phyloP scores from a whole-genome alignment of 2,113 vertebrate species.

The Aplodontia rufa region DNA sequence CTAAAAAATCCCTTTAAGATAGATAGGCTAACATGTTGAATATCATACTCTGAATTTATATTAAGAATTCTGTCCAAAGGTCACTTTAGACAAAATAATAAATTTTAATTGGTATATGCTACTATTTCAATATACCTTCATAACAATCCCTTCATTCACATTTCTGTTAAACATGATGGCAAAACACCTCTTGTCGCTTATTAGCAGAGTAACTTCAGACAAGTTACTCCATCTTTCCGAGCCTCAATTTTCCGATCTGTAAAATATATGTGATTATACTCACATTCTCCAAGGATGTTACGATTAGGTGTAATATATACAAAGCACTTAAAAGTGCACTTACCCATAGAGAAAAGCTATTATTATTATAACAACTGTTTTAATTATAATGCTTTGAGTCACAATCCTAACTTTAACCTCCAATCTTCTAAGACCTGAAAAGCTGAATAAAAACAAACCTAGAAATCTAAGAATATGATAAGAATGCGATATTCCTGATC shows the following conservation, averaged over 20 bases:
- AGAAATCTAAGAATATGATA: neutral
- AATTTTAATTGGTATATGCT: slow-evolving; percentile 9
- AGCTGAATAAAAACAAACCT: neutral
- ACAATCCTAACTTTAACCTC: neutral
- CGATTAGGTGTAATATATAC: slow-evolving; percentile 64
- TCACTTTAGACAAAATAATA: slow-evolving; percentile 22
- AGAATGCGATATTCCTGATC: neutral
- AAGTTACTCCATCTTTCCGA: neutral
- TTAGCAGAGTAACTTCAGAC: neutral
- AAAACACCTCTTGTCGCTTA: slow-evolving; percentile 6
- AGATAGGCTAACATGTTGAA: slow-evolving; percentile 15
- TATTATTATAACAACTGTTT: neutral
- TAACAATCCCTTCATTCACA: neutral
- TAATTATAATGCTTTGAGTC: neutral
- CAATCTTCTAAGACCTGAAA: neutral
- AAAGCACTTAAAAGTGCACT: neutral
- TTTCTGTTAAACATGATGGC: neutral
- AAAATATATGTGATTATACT: neutral
- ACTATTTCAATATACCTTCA: slow-evolving; percentile 12
- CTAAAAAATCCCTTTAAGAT: slow-evolving; percentile 20
- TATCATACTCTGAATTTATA: slow-evolving; percentile 35
- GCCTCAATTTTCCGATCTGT: neutral
- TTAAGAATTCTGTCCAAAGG: slow-evolving; percentile 39
- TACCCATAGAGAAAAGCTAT: neutral
- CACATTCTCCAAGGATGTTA: slow-evolving; percentile 58